Conservation (phyloP, 2,797 vertebrate species). For the Pipistrellus pygmaeus region DNA sequence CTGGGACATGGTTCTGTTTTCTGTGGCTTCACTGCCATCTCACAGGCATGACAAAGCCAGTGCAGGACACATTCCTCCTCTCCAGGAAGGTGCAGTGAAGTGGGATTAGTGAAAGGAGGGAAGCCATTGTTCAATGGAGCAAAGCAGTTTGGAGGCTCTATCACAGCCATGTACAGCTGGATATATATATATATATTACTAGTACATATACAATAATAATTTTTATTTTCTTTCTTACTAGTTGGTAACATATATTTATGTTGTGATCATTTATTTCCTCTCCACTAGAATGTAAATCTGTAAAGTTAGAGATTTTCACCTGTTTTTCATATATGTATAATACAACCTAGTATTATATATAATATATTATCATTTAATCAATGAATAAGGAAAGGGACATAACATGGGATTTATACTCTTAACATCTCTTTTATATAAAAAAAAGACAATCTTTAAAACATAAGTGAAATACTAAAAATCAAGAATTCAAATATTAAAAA, state of each 20-base stretch:
- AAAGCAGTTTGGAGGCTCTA: background rate
- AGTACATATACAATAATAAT: too few species aligned
- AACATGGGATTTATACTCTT: background rate
- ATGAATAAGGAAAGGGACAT: background rate
- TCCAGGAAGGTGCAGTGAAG: background rate
- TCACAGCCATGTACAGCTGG: background rate
- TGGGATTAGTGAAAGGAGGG: background rate
- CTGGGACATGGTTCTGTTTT: background rate
- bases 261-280: background rate
- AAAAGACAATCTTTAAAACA: background rate
- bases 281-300: background rate
- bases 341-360: background rate
- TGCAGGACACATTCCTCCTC: background rate
- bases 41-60: background rate
- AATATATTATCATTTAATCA: background rate
- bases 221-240: too few species aligned
- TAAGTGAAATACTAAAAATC: background rate
- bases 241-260: background rate
- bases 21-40: background rate
- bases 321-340: background rate
- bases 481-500: background rate
- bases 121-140: background rate
- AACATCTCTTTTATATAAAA: background rate
- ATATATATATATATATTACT: too few species aligned
- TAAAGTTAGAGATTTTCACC: background rate